Conservation (phyloP, 2,797 vertebrate species). For the Amblyraja radiata region DNA sequence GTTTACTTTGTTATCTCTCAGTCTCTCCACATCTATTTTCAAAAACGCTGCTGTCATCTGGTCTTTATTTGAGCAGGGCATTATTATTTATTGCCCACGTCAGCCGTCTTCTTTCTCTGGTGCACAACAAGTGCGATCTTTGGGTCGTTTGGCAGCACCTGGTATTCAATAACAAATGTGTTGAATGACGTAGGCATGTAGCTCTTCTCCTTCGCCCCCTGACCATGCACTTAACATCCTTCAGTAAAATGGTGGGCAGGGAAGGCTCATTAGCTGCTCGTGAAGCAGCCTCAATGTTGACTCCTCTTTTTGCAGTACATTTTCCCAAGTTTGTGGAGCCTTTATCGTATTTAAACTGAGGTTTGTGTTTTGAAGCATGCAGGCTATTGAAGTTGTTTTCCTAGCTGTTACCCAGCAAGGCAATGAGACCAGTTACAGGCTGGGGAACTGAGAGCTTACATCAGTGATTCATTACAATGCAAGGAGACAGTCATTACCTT, state of each 20-base stretch:
- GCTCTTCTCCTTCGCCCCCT: neutral
- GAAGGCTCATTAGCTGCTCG: neutral
- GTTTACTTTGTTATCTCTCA: neutral
- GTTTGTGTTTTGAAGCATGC: neutral
- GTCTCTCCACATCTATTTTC: neutral
- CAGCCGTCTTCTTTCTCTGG: neutral
- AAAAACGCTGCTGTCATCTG: neutral
- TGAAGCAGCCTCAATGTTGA: neutral
- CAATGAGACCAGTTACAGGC: slow-evolving; percentile 1
- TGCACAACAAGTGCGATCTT: neutral
- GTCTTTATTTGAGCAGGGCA: neutral
- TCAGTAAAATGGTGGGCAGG: neutral
- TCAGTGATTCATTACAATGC: neutral
- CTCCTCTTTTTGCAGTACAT: neutral
- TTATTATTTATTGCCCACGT: slow-evolving; percentile 22
- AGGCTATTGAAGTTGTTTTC: neutral
- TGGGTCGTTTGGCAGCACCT: neutral
- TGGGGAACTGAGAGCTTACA: neutral
- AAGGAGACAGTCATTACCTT: neutral
- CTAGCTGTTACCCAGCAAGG: neutral
- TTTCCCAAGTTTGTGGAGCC: neutral
- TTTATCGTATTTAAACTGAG: neutral
- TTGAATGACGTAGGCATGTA: neutral
- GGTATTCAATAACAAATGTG: neutral
- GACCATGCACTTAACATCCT: neutral